A percentile compares a stretch with the other conserved stretches of the same genome.
These are phyloP conservation scores for Anolis apletophallus DNA, from an alignment of 2,797 vertebrate genomes.

Conservation along the genomic window DNA sequence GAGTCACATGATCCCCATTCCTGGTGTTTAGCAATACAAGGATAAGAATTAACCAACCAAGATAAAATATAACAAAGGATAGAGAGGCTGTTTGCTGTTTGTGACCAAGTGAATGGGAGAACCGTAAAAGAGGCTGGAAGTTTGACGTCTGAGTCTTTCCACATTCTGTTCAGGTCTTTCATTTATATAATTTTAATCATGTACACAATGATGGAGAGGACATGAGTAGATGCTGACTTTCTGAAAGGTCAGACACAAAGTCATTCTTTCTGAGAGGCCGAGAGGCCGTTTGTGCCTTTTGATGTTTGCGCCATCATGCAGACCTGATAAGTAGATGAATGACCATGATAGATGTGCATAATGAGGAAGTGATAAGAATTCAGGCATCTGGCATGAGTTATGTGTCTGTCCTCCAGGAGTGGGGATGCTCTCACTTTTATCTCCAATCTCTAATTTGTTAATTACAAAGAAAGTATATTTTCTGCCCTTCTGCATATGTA, in stretches of 20 bases:
- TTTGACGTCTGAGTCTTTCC: neutral
- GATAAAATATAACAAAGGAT: neutral
- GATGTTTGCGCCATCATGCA: constrained; percentile 64
- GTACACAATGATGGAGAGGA: neutral
- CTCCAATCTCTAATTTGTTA: constrained; percentile 77
- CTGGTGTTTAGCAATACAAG: neutral
- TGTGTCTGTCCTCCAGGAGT: constrained; percentile 64
- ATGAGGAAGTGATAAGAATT: constrained; percentile 76
- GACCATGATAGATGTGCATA: constrained; percentile 72
- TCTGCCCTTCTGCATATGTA: constrained; percentile 30
- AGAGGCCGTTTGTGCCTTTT: constrained; percentile 63
- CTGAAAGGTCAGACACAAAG: constrained; percentile 60
- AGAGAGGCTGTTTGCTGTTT: neutral
- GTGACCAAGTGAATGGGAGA: constrained; percentile 27
- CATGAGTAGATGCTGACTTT: constrained; percentile 51
- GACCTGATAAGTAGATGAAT: constrained; percentile 72
- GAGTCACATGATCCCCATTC: no score
- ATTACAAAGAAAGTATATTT: constrained; percentile 73
- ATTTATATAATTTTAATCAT: constrained; percentile 62
- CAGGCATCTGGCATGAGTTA: constrained; percentile 73
- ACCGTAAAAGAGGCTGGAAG: constrained; percentile 29
- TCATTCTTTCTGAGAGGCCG: constrained; percentile 50
- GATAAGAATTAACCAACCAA: neutral
- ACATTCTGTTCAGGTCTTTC: constrained; percentile 46
- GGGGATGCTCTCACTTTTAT: constrained; percentile 71